Conservation (phyloP, 2,113 vertebrate species). For the Protomyctophum bolini region DNA sequence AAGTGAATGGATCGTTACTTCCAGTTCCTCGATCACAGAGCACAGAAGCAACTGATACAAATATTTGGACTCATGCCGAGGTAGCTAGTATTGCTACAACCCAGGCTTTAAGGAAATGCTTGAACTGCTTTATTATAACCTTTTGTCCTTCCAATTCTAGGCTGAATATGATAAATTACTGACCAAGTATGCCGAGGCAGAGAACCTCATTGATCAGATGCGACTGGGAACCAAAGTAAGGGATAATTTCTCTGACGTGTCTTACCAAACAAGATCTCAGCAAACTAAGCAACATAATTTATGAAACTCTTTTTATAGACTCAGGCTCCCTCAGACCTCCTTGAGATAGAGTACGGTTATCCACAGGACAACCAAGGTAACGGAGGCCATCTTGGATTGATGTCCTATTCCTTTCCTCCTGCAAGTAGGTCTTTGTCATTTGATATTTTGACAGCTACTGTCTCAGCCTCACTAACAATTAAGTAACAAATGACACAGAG, state of each 20-base stretch:
- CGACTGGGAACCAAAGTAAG: slow-evolving; percentile 68
- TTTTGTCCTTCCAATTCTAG: slow-evolving; percentile 52
- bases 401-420: slow-evolving; percentile 18
- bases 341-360: slow-evolving; percentile 36
- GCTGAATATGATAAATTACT: slow-evolving; percentile 77
- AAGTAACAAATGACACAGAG: slow-evolving; percentile 17
- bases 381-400: slow-evolving; percentile 36
- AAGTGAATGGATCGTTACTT: too few species aligned
- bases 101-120: neutral
- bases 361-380: slow-evolving; percentile 25
- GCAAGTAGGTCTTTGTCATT: slow-evolving; percentile 49
- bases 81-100: too few species aligned
- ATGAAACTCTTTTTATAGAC: slow-evolving; percentile 43
- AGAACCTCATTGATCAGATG: slow-evolving; percentile 72
- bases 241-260: neutral
- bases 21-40: too few species aligned
- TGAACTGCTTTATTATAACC: slow-evolving; percentile 5
- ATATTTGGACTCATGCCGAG: too few species aligned
- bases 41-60: too few species aligned
- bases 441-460: slow-evolving; percentile 37
- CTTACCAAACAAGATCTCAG: neutral
- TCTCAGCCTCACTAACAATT: slow-evolving; percentile 27
- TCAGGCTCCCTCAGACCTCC: slow-evolving; percentile 40
- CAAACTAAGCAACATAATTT: neutral
- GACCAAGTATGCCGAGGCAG: slow-evolving; percentile 69